Conservation (phyloP, 2,888 invertebrate species). For the Thysanoteuthis rhombus region DNA sequence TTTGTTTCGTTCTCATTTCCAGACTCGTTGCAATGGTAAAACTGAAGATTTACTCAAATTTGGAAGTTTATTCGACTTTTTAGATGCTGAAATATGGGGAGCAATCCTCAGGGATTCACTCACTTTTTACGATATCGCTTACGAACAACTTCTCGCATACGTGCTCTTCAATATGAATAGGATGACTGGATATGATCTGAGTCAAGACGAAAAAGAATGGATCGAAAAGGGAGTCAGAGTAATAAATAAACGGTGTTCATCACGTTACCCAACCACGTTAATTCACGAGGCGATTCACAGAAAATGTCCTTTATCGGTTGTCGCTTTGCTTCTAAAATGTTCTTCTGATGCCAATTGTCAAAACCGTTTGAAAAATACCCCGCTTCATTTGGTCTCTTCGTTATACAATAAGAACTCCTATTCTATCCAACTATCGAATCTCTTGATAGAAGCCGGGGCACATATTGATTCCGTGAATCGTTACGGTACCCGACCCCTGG, state of each 20-base stretch:
- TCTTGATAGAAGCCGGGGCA: background rate
- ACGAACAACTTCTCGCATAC: background rate
- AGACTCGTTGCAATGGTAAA: no score
- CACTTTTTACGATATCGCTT: background rate
- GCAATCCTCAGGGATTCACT: background rate
- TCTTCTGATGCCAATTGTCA: background rate
- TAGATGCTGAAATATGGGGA: background rate
- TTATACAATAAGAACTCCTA: background rate
- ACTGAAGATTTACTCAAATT: background rate
- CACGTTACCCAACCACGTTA: background rate
- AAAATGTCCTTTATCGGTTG: background rate
- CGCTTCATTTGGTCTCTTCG: background rate
- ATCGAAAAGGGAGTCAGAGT: background rate
- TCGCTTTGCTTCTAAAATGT: background rate
- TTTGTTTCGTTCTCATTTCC: background rate
- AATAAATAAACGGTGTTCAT: background rate
- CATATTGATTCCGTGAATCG: background rate
- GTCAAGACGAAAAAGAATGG: background rate
- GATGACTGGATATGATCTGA: background rate
- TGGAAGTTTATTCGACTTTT: background rate
- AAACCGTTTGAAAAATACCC: background rate
- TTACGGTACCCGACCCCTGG: background rate
- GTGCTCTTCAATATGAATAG: background rate
- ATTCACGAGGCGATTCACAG: background rate
- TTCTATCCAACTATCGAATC: background rate